These are phyloP conservation scores for Nibea albiflora DNA, from an alignment of 2,113 vertebrate genomes.

Conservation along the genomic window DNA sequence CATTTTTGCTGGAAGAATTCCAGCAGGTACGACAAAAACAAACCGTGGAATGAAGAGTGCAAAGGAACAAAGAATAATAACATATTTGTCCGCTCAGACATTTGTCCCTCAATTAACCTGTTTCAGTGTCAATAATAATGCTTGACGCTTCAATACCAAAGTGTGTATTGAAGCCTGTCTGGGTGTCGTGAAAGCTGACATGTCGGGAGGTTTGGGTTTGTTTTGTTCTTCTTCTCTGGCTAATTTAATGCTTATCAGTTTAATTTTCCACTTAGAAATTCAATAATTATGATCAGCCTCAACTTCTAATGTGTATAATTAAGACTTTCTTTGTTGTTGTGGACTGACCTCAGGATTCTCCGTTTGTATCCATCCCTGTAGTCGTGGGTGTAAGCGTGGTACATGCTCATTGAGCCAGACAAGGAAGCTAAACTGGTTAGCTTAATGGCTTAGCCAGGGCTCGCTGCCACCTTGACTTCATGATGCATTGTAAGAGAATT, in stretches of 20 bases:
- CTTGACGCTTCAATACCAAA: no score
- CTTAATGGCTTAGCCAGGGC: not conserved
- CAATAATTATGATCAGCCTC: not conserved
- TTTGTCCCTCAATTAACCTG: not conserved
- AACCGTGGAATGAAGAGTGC: slow-evolving; percentile 17
- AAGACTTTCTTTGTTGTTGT: no score
- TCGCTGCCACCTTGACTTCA: not conserved
- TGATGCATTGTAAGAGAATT: not conserved
- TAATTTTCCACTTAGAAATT: not conserved
- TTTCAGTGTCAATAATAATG: no score
- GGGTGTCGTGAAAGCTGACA: not conserved
- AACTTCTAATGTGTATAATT: no score
- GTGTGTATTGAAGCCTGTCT: not conserved
- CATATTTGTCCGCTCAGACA: not conserved
- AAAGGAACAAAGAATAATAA: not conserved
- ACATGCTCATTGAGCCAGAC: not conserved
- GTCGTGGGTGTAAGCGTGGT: no score
- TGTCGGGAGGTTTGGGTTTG: not conserved
- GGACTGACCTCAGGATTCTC: no score
- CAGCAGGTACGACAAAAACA: slow-evolving; percentile 46
- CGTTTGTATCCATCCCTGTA: not conserved
- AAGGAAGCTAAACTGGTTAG: not conserved
- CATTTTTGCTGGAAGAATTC: not conserved
- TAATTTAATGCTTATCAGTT: not conserved
- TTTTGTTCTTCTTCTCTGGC: not conserved